Evolutionary conservation across 2,113 vertebrate genomes (phyloP).

Genomic region (Pomatostomus ruficeps): DNA sequence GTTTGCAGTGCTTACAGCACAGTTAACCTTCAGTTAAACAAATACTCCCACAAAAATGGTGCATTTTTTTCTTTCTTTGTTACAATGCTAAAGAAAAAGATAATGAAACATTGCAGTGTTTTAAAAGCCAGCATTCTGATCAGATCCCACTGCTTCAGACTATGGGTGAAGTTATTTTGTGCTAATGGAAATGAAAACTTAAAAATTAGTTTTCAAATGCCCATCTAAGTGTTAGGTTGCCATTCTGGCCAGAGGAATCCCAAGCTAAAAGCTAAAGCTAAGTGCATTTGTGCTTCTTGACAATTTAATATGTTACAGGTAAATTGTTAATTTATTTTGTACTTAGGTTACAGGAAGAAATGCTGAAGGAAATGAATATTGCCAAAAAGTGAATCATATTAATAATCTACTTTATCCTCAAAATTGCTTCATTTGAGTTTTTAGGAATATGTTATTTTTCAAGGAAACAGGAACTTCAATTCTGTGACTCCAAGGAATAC

Average conservation of each 20-base stretch:
- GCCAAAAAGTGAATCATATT: not conserved
- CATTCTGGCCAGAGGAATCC: not conserved
- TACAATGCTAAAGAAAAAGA: not conserved
- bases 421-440: not conserved
- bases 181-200: not conserved
- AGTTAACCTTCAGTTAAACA: not conserved
- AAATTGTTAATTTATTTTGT: not conserved
- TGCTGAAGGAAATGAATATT: not conserved
- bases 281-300: not conserved
- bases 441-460: slow-evolving; percentile 26
- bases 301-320: not conserved
- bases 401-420: not conserved
- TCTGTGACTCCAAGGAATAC: slow-evolving; percentile 46
- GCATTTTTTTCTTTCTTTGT: not conserved
- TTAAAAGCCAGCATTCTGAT: not conserved
- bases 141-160: not conserved
- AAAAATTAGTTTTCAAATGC: not conserved
- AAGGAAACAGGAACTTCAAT: slow-evolving; percentile 44
- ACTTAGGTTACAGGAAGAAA: not conserved
- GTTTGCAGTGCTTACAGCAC: not conserved
- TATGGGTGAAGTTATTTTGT: not conserved
- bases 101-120: not conserved
- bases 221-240: not conserved
- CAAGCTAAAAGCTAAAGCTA: not conserved
- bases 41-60: not conserved